Percentiles rank a stretch among this genome's conserved stretches.
phyloP scores from a whole-genome alignment of 2,113 vertebrate genomes.

The Pavo muticus region DNA sequence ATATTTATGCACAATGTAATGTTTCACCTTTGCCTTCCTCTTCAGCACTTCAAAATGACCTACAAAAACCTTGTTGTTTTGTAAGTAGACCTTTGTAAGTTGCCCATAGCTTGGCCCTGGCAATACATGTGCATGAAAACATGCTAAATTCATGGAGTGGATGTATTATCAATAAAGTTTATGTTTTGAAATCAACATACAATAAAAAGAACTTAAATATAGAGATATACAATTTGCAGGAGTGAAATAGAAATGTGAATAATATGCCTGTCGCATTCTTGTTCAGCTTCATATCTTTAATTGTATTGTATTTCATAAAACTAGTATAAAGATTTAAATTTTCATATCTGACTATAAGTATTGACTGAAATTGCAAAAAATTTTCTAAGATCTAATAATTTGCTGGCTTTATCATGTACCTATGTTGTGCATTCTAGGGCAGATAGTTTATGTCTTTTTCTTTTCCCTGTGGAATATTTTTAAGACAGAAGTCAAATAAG shows the following conservation, averaged over 20 bases:
- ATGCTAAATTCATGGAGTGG: not conserved
- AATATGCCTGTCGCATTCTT: not conserved
- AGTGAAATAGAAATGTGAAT: not conserved
- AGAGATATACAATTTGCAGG: not conserved
- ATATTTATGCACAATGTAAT: not conserved
- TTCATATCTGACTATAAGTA: too few relatives aligned
- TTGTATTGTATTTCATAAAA: not conserved
- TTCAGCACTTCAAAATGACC: not conserved
- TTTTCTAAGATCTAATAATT: not conserved
- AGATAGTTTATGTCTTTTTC: not conserved
- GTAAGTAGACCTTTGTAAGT: not conserved
- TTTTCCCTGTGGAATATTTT: not conserved
- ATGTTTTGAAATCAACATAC: not conserved
- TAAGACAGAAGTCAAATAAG: not conserved
- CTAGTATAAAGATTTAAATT: not conserved
- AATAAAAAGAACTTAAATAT: not conserved
- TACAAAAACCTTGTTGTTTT: not conserved
- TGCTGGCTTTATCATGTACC: not conserved
- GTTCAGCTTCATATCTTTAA: not conserved
- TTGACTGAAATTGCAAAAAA: not conserved
- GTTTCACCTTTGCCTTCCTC: not conserved
- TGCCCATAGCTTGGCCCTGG: not conserved
- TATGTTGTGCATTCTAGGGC: not conserved
- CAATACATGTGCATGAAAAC: not conserved
- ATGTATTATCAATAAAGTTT: not conserved